phyloP scores from a whole-genome alignment of 2,797 vertebrate genomes.

The Zalophus californianus region DNA sequence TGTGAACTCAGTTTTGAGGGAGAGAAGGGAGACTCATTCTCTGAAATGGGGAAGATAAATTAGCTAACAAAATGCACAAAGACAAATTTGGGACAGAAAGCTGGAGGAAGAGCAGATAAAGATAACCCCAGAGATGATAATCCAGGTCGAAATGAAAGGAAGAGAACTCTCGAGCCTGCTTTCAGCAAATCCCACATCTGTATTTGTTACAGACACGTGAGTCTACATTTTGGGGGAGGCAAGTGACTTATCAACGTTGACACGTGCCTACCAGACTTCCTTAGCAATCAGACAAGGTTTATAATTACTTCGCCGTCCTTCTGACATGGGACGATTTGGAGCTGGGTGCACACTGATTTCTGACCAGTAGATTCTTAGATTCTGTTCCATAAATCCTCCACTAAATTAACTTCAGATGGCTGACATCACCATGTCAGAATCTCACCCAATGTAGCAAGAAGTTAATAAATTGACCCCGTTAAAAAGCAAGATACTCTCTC shows the following conservation, averaged over 20 bases:
- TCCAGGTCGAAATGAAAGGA: background rate
- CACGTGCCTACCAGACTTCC: background rate
- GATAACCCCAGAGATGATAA: background rate
- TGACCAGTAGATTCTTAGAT: background rate
- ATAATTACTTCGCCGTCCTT: constrained; percentile 43
- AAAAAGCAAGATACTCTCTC: background rate
- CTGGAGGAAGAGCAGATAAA: background rate
- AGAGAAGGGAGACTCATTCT: background rate
- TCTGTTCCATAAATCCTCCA: background rate
- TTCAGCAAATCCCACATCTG: background rate
- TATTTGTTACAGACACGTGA: background rate
- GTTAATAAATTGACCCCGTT: background rate
- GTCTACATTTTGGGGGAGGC: background rate
- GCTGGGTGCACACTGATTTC: background rate
- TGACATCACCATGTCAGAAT: background rate
- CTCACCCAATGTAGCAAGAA: background rate
- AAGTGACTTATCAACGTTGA: constrained; percentile 28
- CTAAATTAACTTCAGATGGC: constrained; percentile 31
- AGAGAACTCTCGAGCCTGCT: background rate
- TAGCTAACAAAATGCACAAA: background rate
- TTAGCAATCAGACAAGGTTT: constrained; percentile 42
- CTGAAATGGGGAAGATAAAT: background rate
- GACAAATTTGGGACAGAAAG: background rate
- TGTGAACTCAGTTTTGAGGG: background rate
- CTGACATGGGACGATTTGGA: background rate